phyloP scores from a whole-genome alignment of 2,888 invertebrate species.

The Galerucella calmariensis region DNA sequence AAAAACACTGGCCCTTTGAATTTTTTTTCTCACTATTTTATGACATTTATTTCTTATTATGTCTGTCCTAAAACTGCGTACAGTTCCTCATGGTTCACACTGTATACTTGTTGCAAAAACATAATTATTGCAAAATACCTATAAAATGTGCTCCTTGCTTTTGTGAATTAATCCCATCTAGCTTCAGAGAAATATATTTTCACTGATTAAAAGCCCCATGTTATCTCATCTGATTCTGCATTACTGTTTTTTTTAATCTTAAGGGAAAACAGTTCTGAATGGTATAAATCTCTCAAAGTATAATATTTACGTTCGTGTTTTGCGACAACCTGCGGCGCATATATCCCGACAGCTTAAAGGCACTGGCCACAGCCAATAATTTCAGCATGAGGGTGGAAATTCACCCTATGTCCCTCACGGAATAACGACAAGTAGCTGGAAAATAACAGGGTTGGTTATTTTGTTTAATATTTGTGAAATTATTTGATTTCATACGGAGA shows the following conservation, averaged over 20 bases:
- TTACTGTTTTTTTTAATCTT: constrained; percentile 1
- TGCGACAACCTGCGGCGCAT: constrained; percentile 9
- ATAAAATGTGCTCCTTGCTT: too few species aligned
- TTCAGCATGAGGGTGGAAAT: constrained; percentile 27
- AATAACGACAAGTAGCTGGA: not conserved
- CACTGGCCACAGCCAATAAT: constrained; percentile 29
- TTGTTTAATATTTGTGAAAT: not conserved
- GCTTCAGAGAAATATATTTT: not conserved
- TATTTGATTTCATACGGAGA: not conserved
- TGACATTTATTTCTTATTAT: too few species aligned
- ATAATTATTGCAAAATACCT: too few species aligned
- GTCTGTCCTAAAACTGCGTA: too few species aligned
- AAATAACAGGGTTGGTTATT: not conserved
- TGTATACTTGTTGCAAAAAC: too few species aligned
- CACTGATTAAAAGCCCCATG: not conserved
- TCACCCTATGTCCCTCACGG: constrained; percentile 13
- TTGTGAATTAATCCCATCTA: not conserved
- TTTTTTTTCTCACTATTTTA: too few species aligned
- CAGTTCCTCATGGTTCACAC: too few species aligned
- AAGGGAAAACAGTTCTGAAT: not conserved
- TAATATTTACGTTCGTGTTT: constrained; percentile 5
- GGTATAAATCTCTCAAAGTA: constrained; percentile 4
- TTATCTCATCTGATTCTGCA: not conserved
- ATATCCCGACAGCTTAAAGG: constrained; percentile 15
- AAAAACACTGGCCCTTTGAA: too few species aligned